Base-by-base conservation (phyloP, 2,797 vertebrate species). In the Echeneis naucrates region DNA sequence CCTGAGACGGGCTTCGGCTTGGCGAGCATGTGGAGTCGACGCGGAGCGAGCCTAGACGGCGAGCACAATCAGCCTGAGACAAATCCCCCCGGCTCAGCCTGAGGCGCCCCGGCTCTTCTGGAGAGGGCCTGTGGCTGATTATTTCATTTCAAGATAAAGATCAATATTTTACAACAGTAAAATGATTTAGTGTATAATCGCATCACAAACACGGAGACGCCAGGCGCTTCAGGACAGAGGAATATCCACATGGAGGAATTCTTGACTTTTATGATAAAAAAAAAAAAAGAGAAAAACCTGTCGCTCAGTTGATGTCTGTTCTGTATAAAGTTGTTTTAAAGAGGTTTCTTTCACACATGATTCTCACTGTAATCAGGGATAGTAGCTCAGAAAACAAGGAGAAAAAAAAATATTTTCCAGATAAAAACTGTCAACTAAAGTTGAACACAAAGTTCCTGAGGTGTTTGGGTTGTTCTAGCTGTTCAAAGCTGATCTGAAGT, bases 61-160 rank as follows among this genome's bases (percentile, higher is more conserved):
- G 81, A 77, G 69, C 72, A 74, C 86, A 90, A 87, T 87, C 82
- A 88, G 70, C 33, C 40, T 35, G 19, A 61, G 71, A 72, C 87
- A 87, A 89, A 92, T 88, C 92, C 90, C 84, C 75, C 47, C 9
- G 26, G 74, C 81, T 75, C 82, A 75, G 76, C 65, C 87, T 61
- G 77, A 83, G 84, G 62, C 66, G 59, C 61, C 68, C 17, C 26
- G 68, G 83, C 85, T 87, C 83, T 68, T 12, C 73, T 84, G 68
- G 60, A 90, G 89, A 89, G 84, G 78, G 38, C 63, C 30, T 35
- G 8, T 68, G 2, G 75, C 78, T 88, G 72, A 90, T 90, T 73
- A 89, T 77, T 89, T 85, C 81, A 89, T 87, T 83, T 88, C 52
- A 37, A 84, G 67, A 85, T 75, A 82, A 89, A 90, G 88, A 91